phyloP scores from a whole-genome alignment of 1,140 invertebrate species.

The Phymorhynchus buccinoides region DNA sequence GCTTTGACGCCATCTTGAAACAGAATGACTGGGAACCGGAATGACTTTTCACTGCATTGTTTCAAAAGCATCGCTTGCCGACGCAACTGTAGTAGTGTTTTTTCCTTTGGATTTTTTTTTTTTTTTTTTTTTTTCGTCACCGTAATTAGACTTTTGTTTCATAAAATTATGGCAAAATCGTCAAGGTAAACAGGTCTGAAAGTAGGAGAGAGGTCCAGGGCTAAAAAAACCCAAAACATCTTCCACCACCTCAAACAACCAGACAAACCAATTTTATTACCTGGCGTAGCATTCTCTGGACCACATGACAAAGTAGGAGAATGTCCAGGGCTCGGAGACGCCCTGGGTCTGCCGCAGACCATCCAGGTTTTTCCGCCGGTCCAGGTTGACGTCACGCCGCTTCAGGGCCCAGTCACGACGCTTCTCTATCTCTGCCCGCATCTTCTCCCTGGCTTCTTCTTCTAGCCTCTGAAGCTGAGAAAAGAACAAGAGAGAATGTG shows the following conservation, averaged over 20 bases:
- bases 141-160: neutral
- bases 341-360: slow-evolving; percentile 61
- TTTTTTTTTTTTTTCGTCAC: too few relatives aligned
- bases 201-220: neutral
- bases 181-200: neutral
- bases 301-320: slow-evolving; percentile 67
- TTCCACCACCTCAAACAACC: neutral
- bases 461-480: slow-evolving; percentile 61
- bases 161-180: neutral
- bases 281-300: slow-evolving; percentile 65
- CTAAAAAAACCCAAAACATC: neutral
- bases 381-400: slow-evolving; percentile 64
- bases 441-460: slow-evolving; percentile 57
- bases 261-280: slow-evolving; percentile 57
- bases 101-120: too few relatives aligned
- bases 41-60: too few relatives aligned
- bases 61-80: too few relatives aligned
- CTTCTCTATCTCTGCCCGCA: slow-evolving; percentile 59
- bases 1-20: too few relatives aligned
- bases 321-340: slow-evolving; percentile 65
- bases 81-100: too few relatives aligned
- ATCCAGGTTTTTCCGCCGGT: slow-evolving; percentile 55
- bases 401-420: slow-evolving; percentile 52
- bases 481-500: neutral
- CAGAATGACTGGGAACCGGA: too few relatives aligned